Evolutionary conservation across 2,888 invertebrate species (phyloP).

Genomic region (Tyria jacobaeae): DNA sequence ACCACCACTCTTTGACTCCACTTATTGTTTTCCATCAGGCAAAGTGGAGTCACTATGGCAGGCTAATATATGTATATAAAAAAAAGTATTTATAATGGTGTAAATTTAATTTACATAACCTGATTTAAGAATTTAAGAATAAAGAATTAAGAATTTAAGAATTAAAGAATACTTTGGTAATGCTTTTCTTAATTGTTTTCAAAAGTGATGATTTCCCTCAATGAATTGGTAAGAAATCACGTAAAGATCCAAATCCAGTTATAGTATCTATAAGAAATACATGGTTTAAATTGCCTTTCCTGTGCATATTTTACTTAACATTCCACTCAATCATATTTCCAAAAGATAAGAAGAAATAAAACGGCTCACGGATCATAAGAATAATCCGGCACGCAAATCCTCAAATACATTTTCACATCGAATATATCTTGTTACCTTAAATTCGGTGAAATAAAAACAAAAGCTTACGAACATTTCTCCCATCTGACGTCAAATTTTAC

Average conservation of each 20-base stretch:
- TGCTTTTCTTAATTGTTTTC: not conserved
- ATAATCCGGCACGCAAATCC: constrained; percentile 21
- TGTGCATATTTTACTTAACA: constrained; percentile 1
- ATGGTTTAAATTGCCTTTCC: not conserved
- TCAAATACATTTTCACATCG: constrained; percentile 19
- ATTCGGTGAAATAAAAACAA: constrained; percentile 21
- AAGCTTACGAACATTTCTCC: constrained; percentile 19
- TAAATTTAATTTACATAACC: too few relatives aligned
- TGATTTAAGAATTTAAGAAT: too few relatives aligned
- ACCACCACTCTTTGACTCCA: too few relatives aligned
- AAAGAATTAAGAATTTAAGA: too few relatives aligned
- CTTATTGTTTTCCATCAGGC: too few relatives aligned
- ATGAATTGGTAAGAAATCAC: not conserved
- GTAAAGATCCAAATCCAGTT: not conserved
- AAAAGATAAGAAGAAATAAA: constrained; percentile 18
- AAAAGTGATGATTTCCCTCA: not conserved
- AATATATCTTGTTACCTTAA: constrained; percentile 14
- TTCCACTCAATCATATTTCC: constrained; percentile 8
- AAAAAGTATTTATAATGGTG: too few relatives aligned
- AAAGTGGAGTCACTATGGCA: too few relatives aligned
- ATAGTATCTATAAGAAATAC: not conserved
- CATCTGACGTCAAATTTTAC: constrained; percentile 22
- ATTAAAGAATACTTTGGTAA: too few relatives aligned
- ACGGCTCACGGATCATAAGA: constrained; percentile 16
- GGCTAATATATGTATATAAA: too few relatives aligned